Evolutionary conservation across 2,888 invertebrate genomes (phyloP).

Genomic region (Spisula subtruncata): DNA sequence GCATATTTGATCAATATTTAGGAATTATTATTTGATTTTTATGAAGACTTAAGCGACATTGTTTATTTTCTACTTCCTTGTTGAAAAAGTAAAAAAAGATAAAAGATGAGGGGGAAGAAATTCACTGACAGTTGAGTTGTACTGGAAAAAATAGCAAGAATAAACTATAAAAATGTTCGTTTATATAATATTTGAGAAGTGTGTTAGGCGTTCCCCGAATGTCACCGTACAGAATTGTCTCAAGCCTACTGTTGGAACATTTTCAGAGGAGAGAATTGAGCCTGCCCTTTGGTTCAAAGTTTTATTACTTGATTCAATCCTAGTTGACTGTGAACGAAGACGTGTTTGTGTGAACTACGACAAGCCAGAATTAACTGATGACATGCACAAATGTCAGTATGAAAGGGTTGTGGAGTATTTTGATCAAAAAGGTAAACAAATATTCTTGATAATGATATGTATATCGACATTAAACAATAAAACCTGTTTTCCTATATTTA

Average conservation of each 20-base stretch:
- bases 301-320: constrained; percentile 79
- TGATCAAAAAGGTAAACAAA: constrained; percentile 32
- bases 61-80: constrained; percentile 18
- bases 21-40: neutral
- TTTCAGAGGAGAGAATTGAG: constrained; percentile 76
- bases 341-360: constrained; percentile 75
- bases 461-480: no score
- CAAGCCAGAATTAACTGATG: constrained; percentile 13
- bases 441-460: no score
- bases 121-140: neutral
- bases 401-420: constrained; percentile 50
- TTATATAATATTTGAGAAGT: constrained; percentile 69
- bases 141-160: neutral
- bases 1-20: neutral
- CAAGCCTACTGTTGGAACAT: constrained; percentile 69
- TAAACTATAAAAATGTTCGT: constrained; percentile 71
- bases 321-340: constrained; percentile 81
- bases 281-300: constrained; percentile 85
- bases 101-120: no score
- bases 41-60: constrained; percentile 15
- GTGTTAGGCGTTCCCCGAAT: constrained; percentile 62
- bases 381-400: constrained; percentile 15
- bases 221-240: constrained; percentile 75
- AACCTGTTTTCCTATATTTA: no score
- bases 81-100: constrained; percentile 10